Conservation (phyloP, 2,113 vertebrate species). For the Hyla sarda region DNA sequence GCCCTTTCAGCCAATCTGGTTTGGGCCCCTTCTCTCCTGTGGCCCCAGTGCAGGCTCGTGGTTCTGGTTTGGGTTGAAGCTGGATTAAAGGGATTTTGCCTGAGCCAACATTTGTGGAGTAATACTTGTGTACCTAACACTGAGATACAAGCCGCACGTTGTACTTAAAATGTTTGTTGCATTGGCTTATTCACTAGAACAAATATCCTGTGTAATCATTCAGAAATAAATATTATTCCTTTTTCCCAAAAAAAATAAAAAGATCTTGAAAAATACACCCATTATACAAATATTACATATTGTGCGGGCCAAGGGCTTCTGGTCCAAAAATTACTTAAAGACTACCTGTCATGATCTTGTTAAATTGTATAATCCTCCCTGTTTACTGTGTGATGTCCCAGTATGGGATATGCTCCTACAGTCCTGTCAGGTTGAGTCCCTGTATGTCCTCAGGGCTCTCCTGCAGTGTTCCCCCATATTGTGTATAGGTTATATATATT, state of each 20-base stretch:
- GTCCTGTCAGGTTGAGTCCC: too few species aligned
- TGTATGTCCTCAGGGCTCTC: too few species aligned
- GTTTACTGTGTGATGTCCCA: too few species aligned
- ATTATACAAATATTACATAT: constrained; percentile 8
- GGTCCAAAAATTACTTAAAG: too few species aligned
- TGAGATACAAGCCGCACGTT: neutral
- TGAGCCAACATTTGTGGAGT: neutral
- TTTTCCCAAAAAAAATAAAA: constrained; percentile 8
- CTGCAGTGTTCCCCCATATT: too few species aligned
- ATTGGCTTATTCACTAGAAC: neutral
- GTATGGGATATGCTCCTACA: too few species aligned
- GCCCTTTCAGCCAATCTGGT: too few species aligned
- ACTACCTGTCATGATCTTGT: too few species aligned
- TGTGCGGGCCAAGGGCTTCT: neutral
- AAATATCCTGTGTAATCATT: constrained; percentile 5
- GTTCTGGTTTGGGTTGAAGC: too few species aligned
- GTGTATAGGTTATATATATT: too few species aligned
- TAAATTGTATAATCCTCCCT: too few species aligned
- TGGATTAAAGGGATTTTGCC: too few species aligned
- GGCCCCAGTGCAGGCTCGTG: neutral
- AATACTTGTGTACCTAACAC: neutral
- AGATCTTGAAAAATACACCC: constrained; percentile 8
- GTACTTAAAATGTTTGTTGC: neutral
- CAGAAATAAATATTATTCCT: constrained; percentile 15
- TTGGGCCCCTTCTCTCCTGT: neutral